Evolutionary conservation across 2,113 vertebrate genomes (phyloP).

Genomic region (Cavia aperea): DNA sequence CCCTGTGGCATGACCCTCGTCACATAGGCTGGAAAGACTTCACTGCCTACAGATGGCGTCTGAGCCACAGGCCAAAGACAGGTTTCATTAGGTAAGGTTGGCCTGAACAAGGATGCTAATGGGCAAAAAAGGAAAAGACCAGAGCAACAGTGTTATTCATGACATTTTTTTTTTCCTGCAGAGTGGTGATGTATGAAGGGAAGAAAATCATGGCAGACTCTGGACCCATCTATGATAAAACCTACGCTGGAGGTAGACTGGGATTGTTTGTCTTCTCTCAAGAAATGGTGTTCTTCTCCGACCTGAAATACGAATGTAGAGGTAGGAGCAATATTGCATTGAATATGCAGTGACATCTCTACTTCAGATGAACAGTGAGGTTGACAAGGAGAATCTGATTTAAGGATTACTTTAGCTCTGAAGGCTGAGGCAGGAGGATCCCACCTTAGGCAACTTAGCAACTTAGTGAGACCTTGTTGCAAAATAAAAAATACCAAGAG

Average conservation of each 20-base stretch:
- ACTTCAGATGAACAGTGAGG: not conserved
- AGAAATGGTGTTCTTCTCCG: conserved; percentile 99
- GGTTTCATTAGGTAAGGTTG: conserved; percentile 91
- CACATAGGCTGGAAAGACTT: conserved; percentile 99
- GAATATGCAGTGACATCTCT: not conserved
- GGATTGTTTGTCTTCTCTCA: conserved; percentile 98
- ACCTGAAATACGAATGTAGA: conserved; percentile 98
- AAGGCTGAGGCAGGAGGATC: not conserved
- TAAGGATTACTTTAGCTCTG: not conserved
- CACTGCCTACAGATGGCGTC: conserved; percentile 97
- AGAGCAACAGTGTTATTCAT: not conserved
- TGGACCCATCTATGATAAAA: conserved; percentile 94
- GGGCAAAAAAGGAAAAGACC: not conserved
- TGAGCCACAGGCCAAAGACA: conserved; percentile 95
- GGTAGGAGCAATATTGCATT: conserved; percentile 77
- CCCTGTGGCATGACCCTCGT: conserved; percentile 97
- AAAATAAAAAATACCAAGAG: not conserved
- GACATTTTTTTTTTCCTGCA: conserved; percentile 63
- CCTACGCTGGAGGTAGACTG: conserved; percentile 93
- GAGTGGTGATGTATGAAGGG: conserved; percentile 98
- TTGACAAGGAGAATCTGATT: not conserved
- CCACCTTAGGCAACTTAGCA: not conserved
- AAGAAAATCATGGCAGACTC: conserved; percentile 99
- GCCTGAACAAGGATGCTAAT: not conserved
- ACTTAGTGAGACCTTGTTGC: not conserved